These are phyloP conservation scores for Allacma fusca DNA, from an alignment of 2,888 invertebrate genomes.

Conservation along the genomic window DNA sequence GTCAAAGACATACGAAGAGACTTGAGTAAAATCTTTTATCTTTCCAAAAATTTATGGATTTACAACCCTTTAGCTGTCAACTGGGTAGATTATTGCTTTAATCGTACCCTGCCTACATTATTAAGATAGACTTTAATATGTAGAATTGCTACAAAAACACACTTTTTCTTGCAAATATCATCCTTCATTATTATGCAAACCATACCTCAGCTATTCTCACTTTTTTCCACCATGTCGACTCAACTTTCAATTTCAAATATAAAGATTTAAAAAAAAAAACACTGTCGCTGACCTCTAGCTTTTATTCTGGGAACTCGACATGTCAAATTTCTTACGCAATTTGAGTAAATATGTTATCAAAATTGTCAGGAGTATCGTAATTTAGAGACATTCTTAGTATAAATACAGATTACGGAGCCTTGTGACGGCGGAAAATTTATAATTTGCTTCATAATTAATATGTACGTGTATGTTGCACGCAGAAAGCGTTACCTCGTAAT, in stretches of 20 bases:
- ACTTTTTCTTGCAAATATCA: constrained; percentile 1
- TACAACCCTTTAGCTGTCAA: constrained; percentile 19
- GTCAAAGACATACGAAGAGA: not conserved
- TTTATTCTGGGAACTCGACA: not conserved
- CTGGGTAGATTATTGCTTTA: not conserved
- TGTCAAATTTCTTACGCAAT: too few relatives aligned
- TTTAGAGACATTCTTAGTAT: too few relatives aligned
- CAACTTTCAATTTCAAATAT: not conserved
- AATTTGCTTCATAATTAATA: too few relatives aligned
- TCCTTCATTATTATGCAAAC: not conserved
- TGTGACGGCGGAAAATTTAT: too few relatives aligned
- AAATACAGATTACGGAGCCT: too few relatives aligned
- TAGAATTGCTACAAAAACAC: too few relatives aligned
- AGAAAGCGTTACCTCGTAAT: too few relatives aligned
- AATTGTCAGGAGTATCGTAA: too few relatives aligned
- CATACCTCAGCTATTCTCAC: not conserved
- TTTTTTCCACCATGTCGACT: not conserved
- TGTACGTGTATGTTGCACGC: too few relatives aligned
- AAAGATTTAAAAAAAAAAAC: not conserved
- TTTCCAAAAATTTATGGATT: constrained; percentile 1
- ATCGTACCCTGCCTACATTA: not conserved
- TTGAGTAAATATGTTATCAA: too few relatives aligned
- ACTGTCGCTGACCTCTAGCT: not conserved
- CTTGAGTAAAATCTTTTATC: constrained; percentile 1
- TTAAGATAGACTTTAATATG: not conserved